phyloP scores from a whole-genome alignment of 2,113 vertebrate species.

The Tretioscincus oriximinensis region DNA sequence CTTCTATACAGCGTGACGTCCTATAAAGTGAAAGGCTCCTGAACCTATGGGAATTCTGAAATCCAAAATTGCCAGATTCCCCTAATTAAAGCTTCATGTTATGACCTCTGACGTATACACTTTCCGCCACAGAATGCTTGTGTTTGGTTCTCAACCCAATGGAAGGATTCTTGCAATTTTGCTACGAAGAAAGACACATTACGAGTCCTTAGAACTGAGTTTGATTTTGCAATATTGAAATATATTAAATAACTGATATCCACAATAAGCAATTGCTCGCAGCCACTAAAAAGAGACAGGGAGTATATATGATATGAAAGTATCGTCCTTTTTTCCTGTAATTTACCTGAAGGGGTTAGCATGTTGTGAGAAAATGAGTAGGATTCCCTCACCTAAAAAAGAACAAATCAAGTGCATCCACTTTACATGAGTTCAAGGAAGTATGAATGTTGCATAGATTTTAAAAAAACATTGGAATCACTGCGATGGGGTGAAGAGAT shows the following conservation, averaged over 20 bases:
- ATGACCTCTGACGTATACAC: not conserved
- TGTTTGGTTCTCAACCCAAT: not conserved
- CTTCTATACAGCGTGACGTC: not conserved
- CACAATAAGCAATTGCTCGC: not conserved
- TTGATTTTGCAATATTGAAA: constrained; percentile 1
- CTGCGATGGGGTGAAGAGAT: not conserved
- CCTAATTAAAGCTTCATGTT: not conserved
- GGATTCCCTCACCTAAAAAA: no score
- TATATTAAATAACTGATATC: not conserved
- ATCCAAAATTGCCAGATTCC: not conserved
- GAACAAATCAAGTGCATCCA: no score
- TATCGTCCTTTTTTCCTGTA: not conserved
- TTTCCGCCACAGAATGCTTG: not conserved
- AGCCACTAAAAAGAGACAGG: not conserved
- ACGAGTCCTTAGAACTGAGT: not conserved
- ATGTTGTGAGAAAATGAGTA: no score
- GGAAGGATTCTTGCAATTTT: not conserved
- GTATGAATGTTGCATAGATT: not conserved
- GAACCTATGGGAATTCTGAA: not conserved
- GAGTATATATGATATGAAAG: no score
- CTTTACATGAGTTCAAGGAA: not conserved
- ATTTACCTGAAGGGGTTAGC: not conserved
- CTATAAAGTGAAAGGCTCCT: not conserved
- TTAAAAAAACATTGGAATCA: not conserved
- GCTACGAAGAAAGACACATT: accelerated